Percentiles rank a stretch among this genome's conserved stretches.
These are phyloP conservation scores for Chrysolina haemoptera DNA, from an alignment of 2,888 invertebrate genomes.

Conservation along the genomic window DNA sequence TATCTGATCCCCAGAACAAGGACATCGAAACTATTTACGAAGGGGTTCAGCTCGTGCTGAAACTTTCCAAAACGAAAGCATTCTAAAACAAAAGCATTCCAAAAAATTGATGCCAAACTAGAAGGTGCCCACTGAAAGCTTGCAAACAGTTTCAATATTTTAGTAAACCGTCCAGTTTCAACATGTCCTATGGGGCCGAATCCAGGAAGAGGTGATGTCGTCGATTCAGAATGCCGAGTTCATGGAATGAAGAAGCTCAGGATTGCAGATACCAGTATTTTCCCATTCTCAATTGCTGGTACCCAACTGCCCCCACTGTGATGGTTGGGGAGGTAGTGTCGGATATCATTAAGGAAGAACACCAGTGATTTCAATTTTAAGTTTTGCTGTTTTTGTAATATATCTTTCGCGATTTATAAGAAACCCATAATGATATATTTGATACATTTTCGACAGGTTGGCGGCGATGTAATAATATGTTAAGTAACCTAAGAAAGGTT, in stretches of 20 bases:
- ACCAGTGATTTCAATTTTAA: neutral
- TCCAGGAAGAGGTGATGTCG: constrained; percentile 74
- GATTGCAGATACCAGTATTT: constrained; percentile 78
- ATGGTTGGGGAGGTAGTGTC: constrained; percentile 81
- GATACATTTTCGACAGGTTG: too few species aligned
- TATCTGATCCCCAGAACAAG: constrained; percentile 70
- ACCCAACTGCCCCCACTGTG: constrained; percentile 78
- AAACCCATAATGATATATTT: too few species aligned
- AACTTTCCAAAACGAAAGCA: constrained; percentile 71
- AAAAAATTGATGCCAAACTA: constrained; percentile 71
- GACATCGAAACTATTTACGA: constrained; percentile 73
- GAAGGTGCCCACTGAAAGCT: constrained; percentile 37
- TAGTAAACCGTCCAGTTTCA: constrained; percentile 33
- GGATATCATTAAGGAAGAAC: constrained; percentile 63
- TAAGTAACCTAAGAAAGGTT: too few species aligned
- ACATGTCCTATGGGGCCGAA: constrained; percentile 74
- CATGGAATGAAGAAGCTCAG: constrained; percentile 74
- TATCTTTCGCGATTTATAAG: too few species aligned
- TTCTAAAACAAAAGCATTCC: too few species aligned
- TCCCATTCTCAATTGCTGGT: constrained; percentile 75
- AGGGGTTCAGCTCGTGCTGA: constrained; percentile 68
- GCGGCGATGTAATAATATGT: too few species aligned
- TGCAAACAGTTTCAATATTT: constrained; percentile 37
- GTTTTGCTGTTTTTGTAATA: too few species aligned
- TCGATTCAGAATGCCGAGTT: constrained; percentile 75